Conservation (phyloP, 2,888 invertebrate species). For the Dendrolimus houi region DNA sequence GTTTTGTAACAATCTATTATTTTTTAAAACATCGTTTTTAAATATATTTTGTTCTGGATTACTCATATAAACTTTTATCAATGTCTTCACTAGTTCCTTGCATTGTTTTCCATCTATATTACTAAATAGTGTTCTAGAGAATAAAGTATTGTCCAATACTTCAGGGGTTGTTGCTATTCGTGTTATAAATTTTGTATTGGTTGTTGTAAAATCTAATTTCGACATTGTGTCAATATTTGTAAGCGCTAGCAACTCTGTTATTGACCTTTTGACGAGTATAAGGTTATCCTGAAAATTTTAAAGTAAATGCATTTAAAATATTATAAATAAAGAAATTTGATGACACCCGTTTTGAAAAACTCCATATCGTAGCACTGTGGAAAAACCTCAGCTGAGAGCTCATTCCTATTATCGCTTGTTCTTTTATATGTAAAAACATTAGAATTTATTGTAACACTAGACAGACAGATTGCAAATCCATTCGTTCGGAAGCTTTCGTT, state of each 20-base stretch:
- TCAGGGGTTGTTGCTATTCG: slow-evolving; percentile 29
- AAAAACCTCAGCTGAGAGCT: too few species aligned
- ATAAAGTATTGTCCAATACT: slow-evolving; percentile 31
- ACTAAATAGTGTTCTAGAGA: slow-evolving; percentile 35
- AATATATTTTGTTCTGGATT: slow-evolving; percentile 29
- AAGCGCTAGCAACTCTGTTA: slow-evolving; percentile 29
- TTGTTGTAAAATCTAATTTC: slow-evolving; percentile 18
- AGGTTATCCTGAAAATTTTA: slow-evolving; percentile 49
- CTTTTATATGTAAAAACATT: too few species aligned
- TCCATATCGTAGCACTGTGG: too few species aligned
- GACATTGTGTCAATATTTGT: slow-evolving; percentile 16
- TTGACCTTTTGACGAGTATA: slow-evolving; percentile 45
- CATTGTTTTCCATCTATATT: slow-evolving; percentile 42
- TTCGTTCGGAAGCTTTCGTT: too few species aligned
- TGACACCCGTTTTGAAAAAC: too few species aligned
- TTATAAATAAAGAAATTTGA: too few species aligned
- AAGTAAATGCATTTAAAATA: neutral
- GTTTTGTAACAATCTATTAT: slow-evolving; percentile 43
- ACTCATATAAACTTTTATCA: slow-evolving; percentile 36
- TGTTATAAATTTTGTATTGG: slow-evolving; percentile 46
- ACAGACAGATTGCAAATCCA: too few species aligned
- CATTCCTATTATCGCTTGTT: too few species aligned
- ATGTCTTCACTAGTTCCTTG: slow-evolving; percentile 42
- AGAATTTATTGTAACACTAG: too few species aligned
- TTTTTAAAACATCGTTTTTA: slow-evolving; percentile 28